A percentile compares a stretch with the other conserved stretches of the same genome.
phyloP scores from a whole-genome alignment of 2,797 vertebrate species.

The Sebastes umbrosus region DNA sequence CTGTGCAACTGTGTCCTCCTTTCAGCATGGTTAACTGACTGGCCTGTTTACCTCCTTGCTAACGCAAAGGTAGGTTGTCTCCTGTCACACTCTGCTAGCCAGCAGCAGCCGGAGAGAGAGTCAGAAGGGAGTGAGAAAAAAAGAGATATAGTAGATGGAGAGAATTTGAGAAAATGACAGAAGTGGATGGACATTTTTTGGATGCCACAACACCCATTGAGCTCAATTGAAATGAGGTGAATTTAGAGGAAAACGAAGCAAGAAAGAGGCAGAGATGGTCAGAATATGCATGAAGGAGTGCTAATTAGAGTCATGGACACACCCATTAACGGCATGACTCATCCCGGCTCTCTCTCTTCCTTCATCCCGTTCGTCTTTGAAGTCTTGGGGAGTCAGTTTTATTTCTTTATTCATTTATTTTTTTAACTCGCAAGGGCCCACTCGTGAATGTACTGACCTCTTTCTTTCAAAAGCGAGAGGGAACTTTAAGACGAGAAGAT shows the following conservation, averaged over 20 bases:
- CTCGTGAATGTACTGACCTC: slow-evolving; percentile 64
- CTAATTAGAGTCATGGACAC: slow-evolving; percentile 71
- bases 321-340: slow-evolving; percentile 64
- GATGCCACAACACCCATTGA: not conserved
- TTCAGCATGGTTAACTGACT: slow-evolving; percentile 6
- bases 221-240: slow-evolving; percentile 5
- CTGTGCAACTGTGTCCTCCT: slow-evolving; percentile 6
- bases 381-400: slow-evolving; percentile 62
- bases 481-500: slow-evolving; percentile 35
- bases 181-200: not conserved
- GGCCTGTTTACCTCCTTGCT: slow-evolving; percentile 29
- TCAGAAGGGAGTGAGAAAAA: not conserved
- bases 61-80: not conserved
- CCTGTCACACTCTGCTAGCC: slow-evolving; percentile 23
- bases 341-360: slow-evolving; percentile 37
- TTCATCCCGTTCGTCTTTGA: slow-evolving; percentile 60
- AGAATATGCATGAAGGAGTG: slow-evolving; percentile 56
- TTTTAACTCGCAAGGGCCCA: slow-evolving; percentile 39
- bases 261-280: slow-evolving; percentile 11
- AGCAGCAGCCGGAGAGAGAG: slow-evolving; percentile 1
- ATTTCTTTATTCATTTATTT: slow-evolving; percentile 68
- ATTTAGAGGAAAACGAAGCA: not conserved
- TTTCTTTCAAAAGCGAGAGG: slow-evolving; percentile 59
- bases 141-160: not conserved
- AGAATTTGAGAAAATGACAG: not conserved